phyloP scores from a whole-genome alignment of 2,113 vertebrate species.

The Prionailurus viverrinus region DNA sequence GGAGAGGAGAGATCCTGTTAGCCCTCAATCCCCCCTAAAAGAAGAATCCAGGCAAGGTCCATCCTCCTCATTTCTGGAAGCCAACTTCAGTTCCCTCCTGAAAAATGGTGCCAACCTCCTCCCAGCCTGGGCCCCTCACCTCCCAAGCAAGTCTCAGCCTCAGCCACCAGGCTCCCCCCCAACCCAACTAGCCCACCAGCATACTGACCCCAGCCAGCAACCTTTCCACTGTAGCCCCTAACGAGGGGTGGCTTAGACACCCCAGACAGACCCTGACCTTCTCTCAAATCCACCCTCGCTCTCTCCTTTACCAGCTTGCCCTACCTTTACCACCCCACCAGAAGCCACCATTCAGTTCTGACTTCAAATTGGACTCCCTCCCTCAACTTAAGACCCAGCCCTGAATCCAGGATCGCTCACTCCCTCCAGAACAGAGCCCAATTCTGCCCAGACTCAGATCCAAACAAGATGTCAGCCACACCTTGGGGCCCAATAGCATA shows the following conservation, averaged over 20 bases:
- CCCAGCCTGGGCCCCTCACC: neutral
- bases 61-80: neutral
- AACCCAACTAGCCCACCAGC: neutral
- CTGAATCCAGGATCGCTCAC: neutral
- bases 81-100: neutral
- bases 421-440: neutral
- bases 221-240: neutral
- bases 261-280: neutral
- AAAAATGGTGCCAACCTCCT: neutral
- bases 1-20: neutral
- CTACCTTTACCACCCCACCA: neutral
- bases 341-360: neutral
- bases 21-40: neutral
- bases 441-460: neutral
- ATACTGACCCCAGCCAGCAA: neutral
- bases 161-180: neutral
- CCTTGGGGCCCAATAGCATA: neutral
- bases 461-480: neutral
- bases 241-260: neutral
- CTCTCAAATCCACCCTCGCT: neutral
- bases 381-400: neutral
- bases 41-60: neutral
- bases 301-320: neutral
- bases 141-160: neutral
- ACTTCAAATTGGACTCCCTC: neutral